Conservation (phyloP, 92 coral and sea anemone species). For the Epizoanthus ramosus region DNA sequence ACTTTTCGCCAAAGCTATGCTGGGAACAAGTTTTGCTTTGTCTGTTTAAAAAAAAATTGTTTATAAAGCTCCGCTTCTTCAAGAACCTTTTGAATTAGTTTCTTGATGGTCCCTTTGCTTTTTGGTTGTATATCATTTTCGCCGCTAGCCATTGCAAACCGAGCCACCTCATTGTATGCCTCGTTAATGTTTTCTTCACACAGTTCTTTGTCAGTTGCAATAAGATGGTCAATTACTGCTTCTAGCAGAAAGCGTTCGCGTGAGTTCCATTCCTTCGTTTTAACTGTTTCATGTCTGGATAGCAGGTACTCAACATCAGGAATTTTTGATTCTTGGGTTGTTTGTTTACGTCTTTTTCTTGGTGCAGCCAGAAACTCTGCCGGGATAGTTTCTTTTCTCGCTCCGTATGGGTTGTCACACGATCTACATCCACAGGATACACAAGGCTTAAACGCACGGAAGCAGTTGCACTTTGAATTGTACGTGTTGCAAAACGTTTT, state of each 20-base stretch:
- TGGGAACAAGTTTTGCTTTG: slow-evolving; percentile 24
- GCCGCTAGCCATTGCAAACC: slow-evolving; percentile 24
- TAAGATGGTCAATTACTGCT: slow-evolving; percentile 12
- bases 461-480: slow-evolving; percentile 45
- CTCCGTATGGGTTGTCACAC: slow-evolving; percentile 44
- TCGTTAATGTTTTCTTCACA: slow-evolving; percentile 26
- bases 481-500: slow-evolving; percentile 51
- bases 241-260: slow-evolving; percentile 25
- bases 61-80: slow-evolving; percentile 33
- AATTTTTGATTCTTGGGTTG: slow-evolving; percentile 28
- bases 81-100: slow-evolving; percentile 26
- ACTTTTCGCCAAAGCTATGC: slow-evolving; percentile 7
- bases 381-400: slow-evolving; percentile 24
- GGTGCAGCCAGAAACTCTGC: slow-evolving; percentile 31
- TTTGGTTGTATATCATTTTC: slow-evolving; percentile 29
- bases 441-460: slow-evolving; percentile 33
- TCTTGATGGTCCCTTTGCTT: slow-evolving; percentile 34
- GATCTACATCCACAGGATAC: slow-evolving; percentile 35
- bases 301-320: slow-evolving; percentile 23
- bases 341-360: slow-evolving; percentile 47
- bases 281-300: slow-evolving; percentile 8
- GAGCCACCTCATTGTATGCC: slow-evolving; percentile 23
- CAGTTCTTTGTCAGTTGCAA: slow-evolving; percentile 27
- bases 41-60: slow-evolving; percentile 25
- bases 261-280: slow-evolving; percentile 19